A percentile compares a stretch with the other conserved stretches of the same genome.
Conservation (phyloP, 2,888 invertebrate species). For the Carterocephalus palaemon region DNA sequence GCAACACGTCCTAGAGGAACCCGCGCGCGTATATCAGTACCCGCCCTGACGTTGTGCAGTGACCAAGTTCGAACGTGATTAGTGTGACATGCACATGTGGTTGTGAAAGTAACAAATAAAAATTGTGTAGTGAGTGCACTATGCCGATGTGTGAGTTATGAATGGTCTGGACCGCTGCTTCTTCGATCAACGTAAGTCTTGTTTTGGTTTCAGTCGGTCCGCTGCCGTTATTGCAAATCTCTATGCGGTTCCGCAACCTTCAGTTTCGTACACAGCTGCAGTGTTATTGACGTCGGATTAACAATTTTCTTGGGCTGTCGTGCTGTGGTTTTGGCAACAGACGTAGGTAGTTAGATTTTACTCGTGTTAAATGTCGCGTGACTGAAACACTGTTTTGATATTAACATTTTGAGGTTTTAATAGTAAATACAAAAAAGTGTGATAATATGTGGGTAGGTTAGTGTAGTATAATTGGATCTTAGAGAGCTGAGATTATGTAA, state of each 20-base stretch:
- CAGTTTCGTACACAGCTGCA: conserved; percentile 11
- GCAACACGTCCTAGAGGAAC: conserved; percentile 46
- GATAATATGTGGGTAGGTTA: no score
- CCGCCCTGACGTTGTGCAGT: conserved; percentile 68
- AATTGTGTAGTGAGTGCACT: conserved; percentile 71
- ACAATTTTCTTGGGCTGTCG: conserved; percentile 7
- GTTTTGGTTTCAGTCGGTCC: conserved; percentile 31
- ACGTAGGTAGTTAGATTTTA: conserved; percentile 4
- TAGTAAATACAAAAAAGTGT: no score
- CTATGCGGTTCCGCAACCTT: conserved; percentile 30
- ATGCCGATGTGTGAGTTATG: conserved; percentile 76
- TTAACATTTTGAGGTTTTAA: conserved; percentile 1
- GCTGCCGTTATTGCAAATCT: conserved; percentile 41
- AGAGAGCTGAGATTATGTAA: no score
- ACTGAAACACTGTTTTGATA: no score
- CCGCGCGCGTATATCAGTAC: conserved; percentile 44
- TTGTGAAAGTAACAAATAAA: conserved; percentile 60
- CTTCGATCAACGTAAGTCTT: conserved; percentile 78
- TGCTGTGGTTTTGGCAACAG: conserved; percentile 9
- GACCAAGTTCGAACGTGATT: conserved; percentile 72
- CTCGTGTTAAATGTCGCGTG: no score
- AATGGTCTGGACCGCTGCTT: conserved; percentile 79
- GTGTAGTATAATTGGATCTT: no score
- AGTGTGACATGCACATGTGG: conserved; percentile 64
- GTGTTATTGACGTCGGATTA: conserved; percentile 14